Conservation (phyloP, 2,113 vertebrate species). For the Lanius collurio region DNA sequence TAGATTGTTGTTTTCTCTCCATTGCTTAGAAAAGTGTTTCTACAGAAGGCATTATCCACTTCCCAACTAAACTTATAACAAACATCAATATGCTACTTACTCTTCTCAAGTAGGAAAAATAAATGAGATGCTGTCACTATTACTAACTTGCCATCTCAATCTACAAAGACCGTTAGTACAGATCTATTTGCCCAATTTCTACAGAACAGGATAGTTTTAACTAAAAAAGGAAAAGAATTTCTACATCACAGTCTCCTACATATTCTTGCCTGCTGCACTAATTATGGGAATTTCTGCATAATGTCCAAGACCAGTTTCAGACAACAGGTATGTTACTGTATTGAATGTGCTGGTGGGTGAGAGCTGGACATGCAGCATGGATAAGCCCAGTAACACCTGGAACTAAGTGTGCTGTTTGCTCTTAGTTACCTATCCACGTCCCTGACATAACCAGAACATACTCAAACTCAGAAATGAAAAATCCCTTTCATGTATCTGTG, state of each 20-base stretch:
- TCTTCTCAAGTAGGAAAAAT: background rate
- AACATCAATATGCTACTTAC: background rate
- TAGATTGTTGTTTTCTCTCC: background rate
- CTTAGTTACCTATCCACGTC: background rate
- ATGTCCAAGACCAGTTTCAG: background rate
- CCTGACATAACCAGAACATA: background rate
- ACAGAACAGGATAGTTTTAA: background rate
- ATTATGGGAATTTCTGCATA: background rate
- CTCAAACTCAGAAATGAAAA: background rate
- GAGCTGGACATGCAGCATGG: background rate
- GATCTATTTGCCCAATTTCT: background rate
- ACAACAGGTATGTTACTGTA: background rate
- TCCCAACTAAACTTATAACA: background rate
- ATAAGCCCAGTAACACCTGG: background rate
- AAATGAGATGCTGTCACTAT: background rate
- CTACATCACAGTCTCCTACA: background rate
- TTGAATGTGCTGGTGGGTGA: background rate
- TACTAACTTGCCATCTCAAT: background rate
- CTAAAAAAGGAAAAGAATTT: background rate
- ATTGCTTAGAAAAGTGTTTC: background rate
- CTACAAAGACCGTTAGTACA: background rate
- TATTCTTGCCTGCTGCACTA: too few species aligned
- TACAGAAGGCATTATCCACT: background rate
- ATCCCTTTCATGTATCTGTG: background rate
- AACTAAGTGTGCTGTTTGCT: background rate